A percentile compares a stretch with the other conserved stretches of the same genome.
phyloP scores from a whole-genome alignment of 2,113 vertebrate species.

The Macquaria ambigua region DNA sequence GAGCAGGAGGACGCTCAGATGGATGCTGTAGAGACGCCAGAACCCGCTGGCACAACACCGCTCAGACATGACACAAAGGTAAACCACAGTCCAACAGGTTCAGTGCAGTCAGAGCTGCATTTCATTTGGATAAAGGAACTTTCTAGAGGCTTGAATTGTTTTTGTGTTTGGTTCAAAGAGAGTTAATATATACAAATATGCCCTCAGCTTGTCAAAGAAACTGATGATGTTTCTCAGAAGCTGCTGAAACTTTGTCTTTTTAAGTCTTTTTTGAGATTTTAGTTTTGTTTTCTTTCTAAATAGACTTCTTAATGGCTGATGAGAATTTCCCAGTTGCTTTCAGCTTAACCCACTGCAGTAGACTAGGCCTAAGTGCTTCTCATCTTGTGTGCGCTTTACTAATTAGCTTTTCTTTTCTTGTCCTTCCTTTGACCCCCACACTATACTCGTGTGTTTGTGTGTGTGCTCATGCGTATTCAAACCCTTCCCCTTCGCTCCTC shows the following conservation, averaged over 20 bases:
- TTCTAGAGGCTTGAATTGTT: neutral
- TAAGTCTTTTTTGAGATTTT: conserved; percentile 25
- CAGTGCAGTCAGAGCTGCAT: neutral
- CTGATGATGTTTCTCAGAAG: conserved; percentile 14
- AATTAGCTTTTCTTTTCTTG: conserved; percentile 96
- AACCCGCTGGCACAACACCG: conserved; percentile 79
- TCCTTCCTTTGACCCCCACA: conserved; percentile 90
- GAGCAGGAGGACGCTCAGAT: conserved; percentile 84
- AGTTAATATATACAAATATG: neutral
- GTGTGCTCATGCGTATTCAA: conserved; percentile 76
- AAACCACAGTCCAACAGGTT: conserved; percentile 51
- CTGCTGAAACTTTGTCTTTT: conserved; percentile 43
- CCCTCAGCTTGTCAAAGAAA: conserved; percentile 2
- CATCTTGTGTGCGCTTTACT: conserved; percentile 88
- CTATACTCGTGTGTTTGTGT: conserved; percentile 83
- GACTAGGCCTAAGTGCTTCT: conserved; percentile 69
- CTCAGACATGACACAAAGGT: conserved; percentile 92
- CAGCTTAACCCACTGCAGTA: conserved; percentile 71
- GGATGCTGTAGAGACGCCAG: conserved; percentile 80
- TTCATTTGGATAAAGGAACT: neutral
- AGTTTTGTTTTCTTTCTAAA: conserved; percentile 40
- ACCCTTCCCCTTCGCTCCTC: conserved; percentile 52
- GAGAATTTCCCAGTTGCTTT: conserved; percentile 69
- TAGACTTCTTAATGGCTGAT: conserved; percentile 56
- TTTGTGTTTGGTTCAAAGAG: conserved; percentile 26